Percentiles rank a stretch among this genome's conserved stretches.
Conservation (phyloP, 2,113 vertebrate genomes). For the Cyanistes caeruleus region DNA sequence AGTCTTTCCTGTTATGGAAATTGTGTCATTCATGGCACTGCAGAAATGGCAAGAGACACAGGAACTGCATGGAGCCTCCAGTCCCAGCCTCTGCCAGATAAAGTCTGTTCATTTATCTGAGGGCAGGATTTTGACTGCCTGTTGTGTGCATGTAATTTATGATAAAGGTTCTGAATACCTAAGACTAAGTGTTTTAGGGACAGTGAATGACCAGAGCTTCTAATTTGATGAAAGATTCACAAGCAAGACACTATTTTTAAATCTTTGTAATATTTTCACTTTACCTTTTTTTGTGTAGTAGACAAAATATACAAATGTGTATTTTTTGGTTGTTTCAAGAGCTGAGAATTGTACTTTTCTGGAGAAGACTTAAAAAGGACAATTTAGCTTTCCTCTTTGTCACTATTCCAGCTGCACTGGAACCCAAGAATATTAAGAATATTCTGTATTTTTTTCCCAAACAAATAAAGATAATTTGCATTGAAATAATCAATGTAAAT, state of each 20-base stretch:
- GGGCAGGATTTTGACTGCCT: neutral
- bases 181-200: neutral
- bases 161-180: neutral
- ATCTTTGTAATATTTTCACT: neutral
- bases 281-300: neutral
- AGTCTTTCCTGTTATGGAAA: neutral
- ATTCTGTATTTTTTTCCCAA: neutral
- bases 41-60: neutral
- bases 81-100: neutral
- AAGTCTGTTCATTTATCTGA: neutral
- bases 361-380: neutral
- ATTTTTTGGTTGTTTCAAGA: neutral
- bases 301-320: neutral
- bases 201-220: neutral
- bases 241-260: neutral
- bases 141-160: accelerated
- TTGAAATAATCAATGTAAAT: neutral
- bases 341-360: neutral
- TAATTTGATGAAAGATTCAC: neutral
- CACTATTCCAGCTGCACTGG: neutral
- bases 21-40: neutral
- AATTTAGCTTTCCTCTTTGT: neutral
- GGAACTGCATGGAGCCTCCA: neutral
- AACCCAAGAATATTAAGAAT: neutral
- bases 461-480: neutral